Percentiles rank a stretch among this genome's conserved stretches.
Conservation (phyloP, 1,140 invertebrate genomes). For the Drosophila nigrodunni region DNA sequence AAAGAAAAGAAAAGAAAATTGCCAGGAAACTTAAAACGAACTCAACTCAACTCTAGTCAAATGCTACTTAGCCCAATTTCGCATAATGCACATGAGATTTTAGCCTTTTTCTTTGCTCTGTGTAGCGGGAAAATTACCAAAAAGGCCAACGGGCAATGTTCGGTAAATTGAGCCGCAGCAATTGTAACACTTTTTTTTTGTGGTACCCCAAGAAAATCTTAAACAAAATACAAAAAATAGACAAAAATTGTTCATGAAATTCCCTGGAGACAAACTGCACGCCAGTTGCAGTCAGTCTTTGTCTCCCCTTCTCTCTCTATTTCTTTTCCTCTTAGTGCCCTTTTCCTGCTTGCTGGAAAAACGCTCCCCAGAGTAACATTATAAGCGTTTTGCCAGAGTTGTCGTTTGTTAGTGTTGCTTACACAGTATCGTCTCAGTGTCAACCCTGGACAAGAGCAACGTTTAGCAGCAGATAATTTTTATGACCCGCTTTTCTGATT, state of each 20-base stretch:
- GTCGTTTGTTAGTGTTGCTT: slow-evolving; percentile 8
- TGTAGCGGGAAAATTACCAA: slow-evolving; percentile 60
- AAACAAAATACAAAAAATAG: slow-evolving; percentile 13
- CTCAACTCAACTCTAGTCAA: slow-evolving; percentile 55
- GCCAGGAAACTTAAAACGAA: slow-evolving; percentile 26
- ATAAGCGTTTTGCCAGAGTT: slow-evolving; percentile 52
- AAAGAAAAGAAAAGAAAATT: slow-evolving; percentile 27
- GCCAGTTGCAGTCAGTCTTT: slow-evolving; percentile 18
- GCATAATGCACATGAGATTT: slow-evolving; percentile 76
- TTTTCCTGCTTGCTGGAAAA: slow-evolving; percentile 45
- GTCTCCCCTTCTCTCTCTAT: background rate
- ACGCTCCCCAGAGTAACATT: slow-evolving; percentile 80
- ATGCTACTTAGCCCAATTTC: slow-evolving; percentile 82
- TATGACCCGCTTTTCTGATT: slow-evolving; percentile 64
- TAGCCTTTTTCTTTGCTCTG: background rate
- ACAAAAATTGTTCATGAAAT: slow-evolving; percentile 50
- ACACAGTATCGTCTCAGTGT: slow-evolving; percentile 28
- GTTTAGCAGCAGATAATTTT: slow-evolving; percentile 77
- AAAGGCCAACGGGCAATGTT: slow-evolving; percentile 63
- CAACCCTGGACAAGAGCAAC: slow-evolving; percentile 54
- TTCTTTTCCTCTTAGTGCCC: background rate
- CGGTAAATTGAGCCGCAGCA: slow-evolving; percentile 69
- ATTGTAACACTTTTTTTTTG: slow-evolving; percentile 70
- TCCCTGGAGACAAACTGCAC: slow-evolving; percentile 69
- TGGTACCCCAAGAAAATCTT: slow-evolving; percentile 22